These are phyloP conservation scores for Sebastes itinus DNA, from an alignment of 2,797 vertebrate genomes.

Conservation along the genomic window DNA sequence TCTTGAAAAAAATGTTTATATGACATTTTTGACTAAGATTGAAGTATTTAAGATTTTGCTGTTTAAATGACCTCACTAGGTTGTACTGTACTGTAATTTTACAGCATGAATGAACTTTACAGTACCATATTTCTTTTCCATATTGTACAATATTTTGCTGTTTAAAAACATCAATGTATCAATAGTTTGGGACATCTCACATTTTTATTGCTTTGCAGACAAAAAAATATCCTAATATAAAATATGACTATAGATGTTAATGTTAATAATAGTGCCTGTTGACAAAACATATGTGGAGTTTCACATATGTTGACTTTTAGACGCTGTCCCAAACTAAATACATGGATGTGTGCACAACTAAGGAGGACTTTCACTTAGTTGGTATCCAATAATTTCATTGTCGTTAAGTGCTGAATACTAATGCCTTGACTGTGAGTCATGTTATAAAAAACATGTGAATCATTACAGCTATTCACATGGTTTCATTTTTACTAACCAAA, in stretches of 20 bases:
- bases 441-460: slow-evolving; percentile 37
- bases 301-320: slow-evolving; percentile 10
- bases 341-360: slow-evolving; percentile 8
- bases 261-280: neutral
- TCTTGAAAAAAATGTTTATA: neutral
- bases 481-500: slow-evolving; percentile 49
- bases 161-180: neutral
- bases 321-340: slow-evolving; percentile 1
- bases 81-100: neutral
- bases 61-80: neutral
- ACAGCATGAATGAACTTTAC: neutral
- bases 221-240: neutral
- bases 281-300: slow-evolving; percentile 11
- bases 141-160: neutral
- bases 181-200: neutral
- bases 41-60: neutral
- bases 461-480: slow-evolving; percentile 25
- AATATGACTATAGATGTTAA: neutral
- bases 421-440: slow-evolving; percentile 30
- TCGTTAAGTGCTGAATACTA: neutral
- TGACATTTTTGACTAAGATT: neutral
- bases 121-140: neutral
- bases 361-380: slow-evolving; percentile 27
- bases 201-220: neutral
- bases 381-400: neutral